A percentile compares a stretch with the other conserved stretches of the same genome.
Conservation (phyloP, 1,140 invertebrate species). For the Cherax destructor region DNA sequence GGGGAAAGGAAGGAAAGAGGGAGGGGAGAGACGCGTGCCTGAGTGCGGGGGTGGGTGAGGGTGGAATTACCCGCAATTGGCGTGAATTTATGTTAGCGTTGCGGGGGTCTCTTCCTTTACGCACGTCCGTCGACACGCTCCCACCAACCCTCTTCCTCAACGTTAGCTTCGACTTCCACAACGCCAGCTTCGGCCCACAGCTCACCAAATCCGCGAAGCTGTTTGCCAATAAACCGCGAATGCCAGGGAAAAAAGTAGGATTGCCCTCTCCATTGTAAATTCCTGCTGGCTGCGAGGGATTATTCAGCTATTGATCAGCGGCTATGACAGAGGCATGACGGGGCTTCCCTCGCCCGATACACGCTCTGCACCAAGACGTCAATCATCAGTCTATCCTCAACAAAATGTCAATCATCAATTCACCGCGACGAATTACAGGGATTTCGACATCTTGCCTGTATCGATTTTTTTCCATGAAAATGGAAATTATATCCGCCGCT, state of each 20-base stretch:
- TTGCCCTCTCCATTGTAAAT: constrained; percentile 29
- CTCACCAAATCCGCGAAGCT: no score
- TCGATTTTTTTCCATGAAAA: no score
- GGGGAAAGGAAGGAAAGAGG: not conserved
- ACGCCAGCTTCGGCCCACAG: no score
- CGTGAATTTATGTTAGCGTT: constrained; percentile 25
- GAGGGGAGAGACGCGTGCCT: not conserved
- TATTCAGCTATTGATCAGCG: constrained; percentile 34
- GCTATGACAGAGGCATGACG: constrained; percentile 11
- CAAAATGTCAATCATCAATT: no score
- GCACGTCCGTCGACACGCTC: not conserved
- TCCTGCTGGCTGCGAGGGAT: constrained; percentile 28
- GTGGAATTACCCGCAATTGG: constrained; percentile 37
- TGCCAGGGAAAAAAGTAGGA: not conserved
- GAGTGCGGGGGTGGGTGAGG: constrained; percentile 36
- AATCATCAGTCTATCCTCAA: not conserved
- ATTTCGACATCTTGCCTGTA: no score
- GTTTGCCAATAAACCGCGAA: not conserved
- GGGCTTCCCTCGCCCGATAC: not conserved
- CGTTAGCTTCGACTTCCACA: not conserved
- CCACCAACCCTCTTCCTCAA: not conserved
- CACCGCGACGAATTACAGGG: no score
- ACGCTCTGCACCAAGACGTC: constrained; percentile 18
- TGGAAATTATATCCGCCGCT: no score
- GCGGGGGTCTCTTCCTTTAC: not conserved